phyloP scores from a whole-genome alignment of 2,797 vertebrate genomes.

The Zenarchopterus dispar region DNA sequence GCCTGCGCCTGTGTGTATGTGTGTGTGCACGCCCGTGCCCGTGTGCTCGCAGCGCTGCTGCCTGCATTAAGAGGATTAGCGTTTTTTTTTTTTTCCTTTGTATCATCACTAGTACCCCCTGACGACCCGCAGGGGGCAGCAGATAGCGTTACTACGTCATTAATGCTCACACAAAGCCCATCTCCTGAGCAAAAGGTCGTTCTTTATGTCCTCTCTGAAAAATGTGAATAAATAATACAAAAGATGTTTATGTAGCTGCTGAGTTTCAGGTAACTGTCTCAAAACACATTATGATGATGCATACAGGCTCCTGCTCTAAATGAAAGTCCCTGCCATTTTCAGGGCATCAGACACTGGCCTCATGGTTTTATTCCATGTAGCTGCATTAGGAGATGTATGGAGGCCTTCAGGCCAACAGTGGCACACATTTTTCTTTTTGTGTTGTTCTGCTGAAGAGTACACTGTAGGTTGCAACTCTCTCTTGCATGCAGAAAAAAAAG shows the following conservation, averaged over 20 bases:
- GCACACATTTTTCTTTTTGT: constrained; percentile 48
- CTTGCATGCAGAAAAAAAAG: neutral
- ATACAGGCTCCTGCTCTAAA: neutral
- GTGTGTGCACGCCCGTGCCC: neutral
- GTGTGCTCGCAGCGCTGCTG: constrained; percentile 17
- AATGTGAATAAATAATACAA: constrained; percentile 10
- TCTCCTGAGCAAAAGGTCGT: constrained; percentile 17
- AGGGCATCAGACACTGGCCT: constrained; percentile 26
- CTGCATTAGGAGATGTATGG: constrained; percentile 31
- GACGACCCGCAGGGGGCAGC: constrained; percentile 63
- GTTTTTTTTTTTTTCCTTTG: neutral
- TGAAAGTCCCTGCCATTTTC: constrained; percentile 28
- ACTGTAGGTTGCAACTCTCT: constrained; percentile 6
- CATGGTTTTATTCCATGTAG: constrained; percentile 52
- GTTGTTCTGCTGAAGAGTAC: constrained; percentile 14
- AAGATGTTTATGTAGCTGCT: neutral
- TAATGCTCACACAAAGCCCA: constrained; percentile 16
- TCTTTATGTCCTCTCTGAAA: constrained; percentile 14
- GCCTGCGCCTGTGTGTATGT: neutral
- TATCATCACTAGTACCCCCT: constrained; percentile 20
- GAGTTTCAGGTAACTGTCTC: constrained; percentile 6
- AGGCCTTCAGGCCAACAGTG: constrained; percentile 50
- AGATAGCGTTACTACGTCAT: constrained; percentile 41
- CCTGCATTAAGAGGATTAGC: constrained; percentile 65
- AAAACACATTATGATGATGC: constrained; percentile 19